These are phyloP conservation scores for Pasiphila rectangulata DNA, from an alignment of 2,888 invertebrate species.

Conservation along the genomic window DNA sequence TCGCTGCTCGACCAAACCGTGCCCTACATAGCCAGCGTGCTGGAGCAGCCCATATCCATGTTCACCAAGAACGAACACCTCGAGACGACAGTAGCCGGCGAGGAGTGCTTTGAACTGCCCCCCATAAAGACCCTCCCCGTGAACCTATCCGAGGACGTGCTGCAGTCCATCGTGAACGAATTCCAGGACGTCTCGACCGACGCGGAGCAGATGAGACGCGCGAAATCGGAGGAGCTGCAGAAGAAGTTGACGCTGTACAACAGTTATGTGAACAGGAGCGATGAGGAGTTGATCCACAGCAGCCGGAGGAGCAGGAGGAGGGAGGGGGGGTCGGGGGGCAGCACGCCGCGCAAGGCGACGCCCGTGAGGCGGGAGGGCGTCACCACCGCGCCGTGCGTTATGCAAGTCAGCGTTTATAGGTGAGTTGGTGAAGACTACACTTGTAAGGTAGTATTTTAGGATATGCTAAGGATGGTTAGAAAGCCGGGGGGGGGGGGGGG, in stretches of 20 bases:
- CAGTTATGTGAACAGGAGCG: constrained; percentile 87
- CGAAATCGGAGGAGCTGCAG: constrained; percentile 57
- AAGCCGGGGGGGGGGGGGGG: too few species aligned
- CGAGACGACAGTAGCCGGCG: constrained; percentile 71
- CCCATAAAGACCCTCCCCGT: constrained; percentile 77
- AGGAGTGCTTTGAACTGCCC: constrained; percentile 88
- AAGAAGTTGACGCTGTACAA: constrained; percentile 84
- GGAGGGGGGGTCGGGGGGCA: constrained; percentile 49
- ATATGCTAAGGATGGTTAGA: too few species aligned
- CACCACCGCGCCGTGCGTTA: constrained; percentile 60
- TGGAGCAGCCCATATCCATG: constrained; percentile 65
- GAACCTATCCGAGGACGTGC: constrained; percentile 66
- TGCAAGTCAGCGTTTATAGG: constrained; percentile 59
- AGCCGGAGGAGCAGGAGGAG: constrained; percentile 63
- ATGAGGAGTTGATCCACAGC: constrained; percentile 85
- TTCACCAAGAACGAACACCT: constrained; percentile 56
- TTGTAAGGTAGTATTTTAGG: too few species aligned
- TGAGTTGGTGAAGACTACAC: too few species aligned
- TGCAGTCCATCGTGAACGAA: constrained; percentile 70
- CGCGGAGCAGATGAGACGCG: constrained; percentile 53
- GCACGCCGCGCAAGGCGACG: constrained; percentile 52
- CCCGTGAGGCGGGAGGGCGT: constrained; percentile 47
- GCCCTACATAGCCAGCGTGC: constrained; percentile 65
- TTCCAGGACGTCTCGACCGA: constrained; percentile 62
- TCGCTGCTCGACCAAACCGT: constrained; percentile 65